These are phyloP conservation scores for Eutolmus rufibarbis DNA, from an alignment of 2,888 invertebrate species.

Conservation along the genomic window DNA sequence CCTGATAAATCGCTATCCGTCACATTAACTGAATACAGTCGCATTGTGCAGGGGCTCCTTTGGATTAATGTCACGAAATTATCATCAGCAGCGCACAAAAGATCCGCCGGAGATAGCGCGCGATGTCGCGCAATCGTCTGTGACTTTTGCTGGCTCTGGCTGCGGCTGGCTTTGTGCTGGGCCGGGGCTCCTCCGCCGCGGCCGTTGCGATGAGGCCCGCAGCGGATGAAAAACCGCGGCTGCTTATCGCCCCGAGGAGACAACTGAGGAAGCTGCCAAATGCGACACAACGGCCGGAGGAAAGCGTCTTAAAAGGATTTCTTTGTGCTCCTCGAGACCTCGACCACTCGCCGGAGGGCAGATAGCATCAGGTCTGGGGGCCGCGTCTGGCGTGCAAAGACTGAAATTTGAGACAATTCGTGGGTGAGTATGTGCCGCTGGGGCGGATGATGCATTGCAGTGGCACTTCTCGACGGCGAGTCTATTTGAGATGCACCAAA, in stretches of 20 bases:
- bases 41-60: neutral
- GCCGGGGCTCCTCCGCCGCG: neutral
- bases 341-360: neutral
- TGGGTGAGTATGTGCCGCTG: slow-evolving; percentile 19
- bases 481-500: neutral
- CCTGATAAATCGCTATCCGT: slow-evolving; percentile 45
- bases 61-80: slow-evolving; percentile 56
- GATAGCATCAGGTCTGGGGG: slow-evolving; percentile 1
- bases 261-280: slow-evolving; percentile 45
- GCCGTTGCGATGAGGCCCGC: neutral
- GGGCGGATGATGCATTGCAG: slow-evolving; percentile 10
- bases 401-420: slow-evolving; percentile 50
- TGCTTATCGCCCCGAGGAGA: slow-evolving; percentile 43
- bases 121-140: slow-evolving; percentile 47
- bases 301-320: slow-evolving; percentile 50
- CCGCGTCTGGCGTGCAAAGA: neutral
- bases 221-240: slow-evolving; percentile 46
- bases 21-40: slow-evolving; percentile 39
- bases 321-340: slow-evolving; percentile 49
- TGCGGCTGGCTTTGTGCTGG: neutral
- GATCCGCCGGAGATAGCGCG: slow-evolving; percentile 51
- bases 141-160: slow-evolving; percentile 37
- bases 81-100: slow-evolving; percentile 53
- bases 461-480: neutral
- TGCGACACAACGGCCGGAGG: slow-evolving; percentile 45